These are phyloP conservation scores for Dione vanillae DNA, from an alignment of 2,888 invertebrate genomes.

Conservation along the genomic window DNA sequence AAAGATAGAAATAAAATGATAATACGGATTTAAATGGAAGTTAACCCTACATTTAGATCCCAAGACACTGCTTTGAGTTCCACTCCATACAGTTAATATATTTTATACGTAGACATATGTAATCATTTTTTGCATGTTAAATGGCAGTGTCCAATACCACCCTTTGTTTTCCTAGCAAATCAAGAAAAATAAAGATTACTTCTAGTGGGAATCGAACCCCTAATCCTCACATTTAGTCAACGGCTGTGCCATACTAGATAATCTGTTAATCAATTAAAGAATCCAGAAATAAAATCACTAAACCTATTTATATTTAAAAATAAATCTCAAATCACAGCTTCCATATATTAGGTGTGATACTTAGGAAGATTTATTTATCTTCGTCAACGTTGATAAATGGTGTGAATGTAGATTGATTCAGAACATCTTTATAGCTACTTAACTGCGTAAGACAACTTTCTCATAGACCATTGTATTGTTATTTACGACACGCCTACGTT, in stretches of 20 bases:
- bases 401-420: conserved; percentile 13
- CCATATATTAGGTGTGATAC: not conserved
- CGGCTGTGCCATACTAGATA: not conserved
- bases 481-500: conserved; percentile 20
- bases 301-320: not conserved
- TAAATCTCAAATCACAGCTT: not conserved
- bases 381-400: conserved; percentile 18
- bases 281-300: not conserved
- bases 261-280: not conserved
- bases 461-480: not conserved
- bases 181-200: not conserved
- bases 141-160: not conserved
- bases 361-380: conserved; percentile 21
- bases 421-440: conserved; percentile 24
- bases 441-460: conserved; percentile 2
- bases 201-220: not conserved
- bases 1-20: too few relatives aligned
- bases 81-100: too few relatives aligned
- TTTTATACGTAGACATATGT: too few relatives aligned
- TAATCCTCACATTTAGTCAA: not conserved
- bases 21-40: too few relatives aligned
- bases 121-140: not conserved
- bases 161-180: not conserved
- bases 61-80: too few relatives aligned
- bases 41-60: too few relatives aligned